Conservation (phyloP, 1,140 invertebrate genomes). For the Ridgeia piscesae region DNA sequence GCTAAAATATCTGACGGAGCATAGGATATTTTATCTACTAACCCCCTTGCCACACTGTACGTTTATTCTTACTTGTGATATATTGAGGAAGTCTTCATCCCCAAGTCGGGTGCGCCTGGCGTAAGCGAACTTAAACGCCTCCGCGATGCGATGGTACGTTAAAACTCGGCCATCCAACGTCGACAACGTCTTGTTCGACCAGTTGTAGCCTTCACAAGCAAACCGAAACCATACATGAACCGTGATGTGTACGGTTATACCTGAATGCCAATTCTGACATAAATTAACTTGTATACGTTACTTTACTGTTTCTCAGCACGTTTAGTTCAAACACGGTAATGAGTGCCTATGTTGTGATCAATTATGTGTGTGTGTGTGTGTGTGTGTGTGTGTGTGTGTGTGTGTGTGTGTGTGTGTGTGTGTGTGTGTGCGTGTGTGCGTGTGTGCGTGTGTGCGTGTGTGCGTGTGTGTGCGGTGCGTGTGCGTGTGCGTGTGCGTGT, state of each 20-base stretch:
- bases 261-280: not conserved
- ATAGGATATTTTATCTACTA: not conserved
- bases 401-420: no score
- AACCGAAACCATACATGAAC: not conserved
- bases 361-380: no score
- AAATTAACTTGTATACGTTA: not conserved
- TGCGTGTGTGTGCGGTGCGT: no score
- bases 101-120: constrained; percentile 79
- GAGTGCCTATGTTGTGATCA: no score
- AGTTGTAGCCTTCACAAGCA: constrained; percentile 24
- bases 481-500: no score
- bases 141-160: constrained; percentile 84
- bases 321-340: no score
- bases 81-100: constrained; percentile 65
- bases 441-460: no score
- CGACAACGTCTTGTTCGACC: constrained; percentile 6
- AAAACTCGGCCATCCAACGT: constrained; percentile 24
- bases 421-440: no score
- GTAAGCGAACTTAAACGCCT: constrained; percentile 87
- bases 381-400: no score
- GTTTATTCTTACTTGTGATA: constrained; percentile 53
- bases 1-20: no score
- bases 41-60: no score
- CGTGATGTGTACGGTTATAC: not conserved
- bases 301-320: no score